A percentile compares a stretch with the other conserved stretches of the same genome.
phyloP scores from a whole-genome alignment of 2,797 vertebrate genomes.

The Spatula versicolor region DNA sequence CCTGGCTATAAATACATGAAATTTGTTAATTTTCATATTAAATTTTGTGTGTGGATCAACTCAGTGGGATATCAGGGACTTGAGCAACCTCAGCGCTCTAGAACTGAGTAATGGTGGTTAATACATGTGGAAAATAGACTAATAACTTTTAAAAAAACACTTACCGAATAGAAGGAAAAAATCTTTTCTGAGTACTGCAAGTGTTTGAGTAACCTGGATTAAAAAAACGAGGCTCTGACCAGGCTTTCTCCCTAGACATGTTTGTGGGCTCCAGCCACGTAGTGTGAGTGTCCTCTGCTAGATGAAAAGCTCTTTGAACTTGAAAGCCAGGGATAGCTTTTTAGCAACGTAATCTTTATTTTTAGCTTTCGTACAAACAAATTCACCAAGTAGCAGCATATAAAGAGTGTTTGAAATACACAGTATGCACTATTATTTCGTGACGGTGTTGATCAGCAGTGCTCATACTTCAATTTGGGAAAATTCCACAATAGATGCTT shows the following conservation, averaged over 20 bases:
- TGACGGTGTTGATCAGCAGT: neutral
- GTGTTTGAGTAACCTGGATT: neutral
- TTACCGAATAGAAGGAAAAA: neutral
- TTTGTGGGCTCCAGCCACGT: neutral
- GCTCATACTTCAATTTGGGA: neutral
- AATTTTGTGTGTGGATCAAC: neutral
- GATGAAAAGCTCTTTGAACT: slow-evolving; percentile 34
- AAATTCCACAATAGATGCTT: neutral
- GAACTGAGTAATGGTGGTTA: neutral
- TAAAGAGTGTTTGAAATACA: neutral
- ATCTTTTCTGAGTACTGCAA: neutral
- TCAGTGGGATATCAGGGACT: neutral
- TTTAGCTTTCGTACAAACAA: slow-evolving; percentile 21
- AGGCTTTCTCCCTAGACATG: neutral
- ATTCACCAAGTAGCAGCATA: neutral
- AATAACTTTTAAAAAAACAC: neutral
- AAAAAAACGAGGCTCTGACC: slow-evolving; percentile 10
- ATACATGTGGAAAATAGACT: neutral
- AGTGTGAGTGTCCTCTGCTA: neutral
- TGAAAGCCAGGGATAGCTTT: neutral
- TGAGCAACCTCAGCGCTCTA: neutral
- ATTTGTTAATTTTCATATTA: neutral
- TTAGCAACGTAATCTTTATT: slow-evolving; percentile 5
- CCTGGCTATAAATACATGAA: neutral
- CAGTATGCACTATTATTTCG: fast-evolving